A percentile compares a stretch with the other conserved stretches of the same genome.
These are phyloP conservation scores for Phyllotis vaccarum DNA, from an alignment of 2,797 vertebrate genomes.

Conservation along the genomic window DNA sequence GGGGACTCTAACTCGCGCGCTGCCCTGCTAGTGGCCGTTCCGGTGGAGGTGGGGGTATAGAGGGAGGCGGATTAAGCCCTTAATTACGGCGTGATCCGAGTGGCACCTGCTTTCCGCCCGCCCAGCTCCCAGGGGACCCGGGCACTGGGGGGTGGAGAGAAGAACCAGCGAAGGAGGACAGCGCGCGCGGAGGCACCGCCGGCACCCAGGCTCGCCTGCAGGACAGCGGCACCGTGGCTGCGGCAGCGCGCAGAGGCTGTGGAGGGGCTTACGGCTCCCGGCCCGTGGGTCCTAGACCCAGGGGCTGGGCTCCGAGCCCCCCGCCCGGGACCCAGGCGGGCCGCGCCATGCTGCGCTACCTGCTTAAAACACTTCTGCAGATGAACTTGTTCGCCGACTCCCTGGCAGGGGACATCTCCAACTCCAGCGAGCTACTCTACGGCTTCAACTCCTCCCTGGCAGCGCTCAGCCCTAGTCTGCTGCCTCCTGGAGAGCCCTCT, in stretches of 20 bases:
- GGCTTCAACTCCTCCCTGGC: conserved; percentile 89
- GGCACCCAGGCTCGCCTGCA: conserved; percentile 79
- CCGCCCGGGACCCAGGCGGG: not conserved
- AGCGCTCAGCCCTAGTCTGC: conserved; percentile 89
- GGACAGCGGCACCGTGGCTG: conserved; percentile 88
- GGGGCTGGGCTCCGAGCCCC: conserved; percentile 61
- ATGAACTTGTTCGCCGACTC: conserved; percentile 98
- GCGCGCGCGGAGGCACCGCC: conserved; percentile 84
- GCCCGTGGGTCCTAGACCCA: conserved; percentile 75
- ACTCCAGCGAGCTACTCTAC: conserved; percentile 92
- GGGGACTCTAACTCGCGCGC: conserved; percentile 48
- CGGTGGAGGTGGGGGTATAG: not conserved
- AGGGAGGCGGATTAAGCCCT: conserved; percentile 95
- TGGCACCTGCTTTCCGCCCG: conserved; percentile 93
- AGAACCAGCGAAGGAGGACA: conserved; percentile 87
- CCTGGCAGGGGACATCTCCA: conserved; percentile 89
- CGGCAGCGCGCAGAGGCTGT: conserved; percentile 69
- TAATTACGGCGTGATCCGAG: conserved; percentile 96
- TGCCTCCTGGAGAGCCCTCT: conserved; percentile 90
- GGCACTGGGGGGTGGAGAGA: conserved; percentile 87
- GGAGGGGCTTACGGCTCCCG: conserved; percentile 74
- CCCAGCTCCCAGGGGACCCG: conserved; percentile 87
- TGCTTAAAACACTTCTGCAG: conserved; percentile 97
- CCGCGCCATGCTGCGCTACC: conserved; percentile 95
- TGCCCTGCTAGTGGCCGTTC: conserved; percentile 58